phyloP scores from a whole-genome alignment of 2,113 vertebrate species.

The Cisticola juncidis region DNA sequence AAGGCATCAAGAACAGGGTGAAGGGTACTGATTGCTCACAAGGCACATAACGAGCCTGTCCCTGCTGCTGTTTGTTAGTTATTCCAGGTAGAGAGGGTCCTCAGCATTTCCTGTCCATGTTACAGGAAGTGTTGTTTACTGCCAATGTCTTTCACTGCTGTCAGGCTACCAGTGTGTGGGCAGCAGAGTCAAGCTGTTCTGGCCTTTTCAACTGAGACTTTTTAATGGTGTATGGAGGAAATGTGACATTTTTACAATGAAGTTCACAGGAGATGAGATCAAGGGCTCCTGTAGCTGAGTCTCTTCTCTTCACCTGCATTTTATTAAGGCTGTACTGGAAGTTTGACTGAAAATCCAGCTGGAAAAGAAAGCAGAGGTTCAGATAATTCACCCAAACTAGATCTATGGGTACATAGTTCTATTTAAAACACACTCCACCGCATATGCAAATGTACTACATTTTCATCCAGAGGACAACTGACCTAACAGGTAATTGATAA shows the following conservation, averaged over 20 bases:
- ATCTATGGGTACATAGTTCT: not conserved
- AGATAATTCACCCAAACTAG: not conserved
- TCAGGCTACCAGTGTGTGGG: not conserved
- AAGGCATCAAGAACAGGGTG: not conserved
- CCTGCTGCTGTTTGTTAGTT: not conserved
- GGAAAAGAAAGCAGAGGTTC: not conserved
- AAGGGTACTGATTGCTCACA: not conserved
- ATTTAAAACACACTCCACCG: not conserved
- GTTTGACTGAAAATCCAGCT: not conserved
- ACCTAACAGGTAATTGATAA: not conserved
- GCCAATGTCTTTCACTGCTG: not conserved
- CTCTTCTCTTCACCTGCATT: not conserved
- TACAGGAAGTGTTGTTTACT: not conserved
- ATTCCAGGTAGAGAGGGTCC: not conserved
- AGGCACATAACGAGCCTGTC: not conserved
- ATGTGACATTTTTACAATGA: constrained; percentile 36
- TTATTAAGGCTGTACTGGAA: not conserved
- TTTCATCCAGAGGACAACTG: not conserved
- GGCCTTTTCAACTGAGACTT: constrained; percentile 58
- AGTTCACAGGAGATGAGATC: constrained; percentile 31
- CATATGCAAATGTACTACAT: not conserved
- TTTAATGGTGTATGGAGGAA: constrained; percentile 38
- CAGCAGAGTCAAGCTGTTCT: constrained; percentile 31
- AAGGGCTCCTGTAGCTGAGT: constrained; percentile 3
- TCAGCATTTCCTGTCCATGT: not conserved